Evolutionary conservation across 1,140 invertebrate genomes (phyloP).

Genomic region (Harpegnathos saltator): DNA sequence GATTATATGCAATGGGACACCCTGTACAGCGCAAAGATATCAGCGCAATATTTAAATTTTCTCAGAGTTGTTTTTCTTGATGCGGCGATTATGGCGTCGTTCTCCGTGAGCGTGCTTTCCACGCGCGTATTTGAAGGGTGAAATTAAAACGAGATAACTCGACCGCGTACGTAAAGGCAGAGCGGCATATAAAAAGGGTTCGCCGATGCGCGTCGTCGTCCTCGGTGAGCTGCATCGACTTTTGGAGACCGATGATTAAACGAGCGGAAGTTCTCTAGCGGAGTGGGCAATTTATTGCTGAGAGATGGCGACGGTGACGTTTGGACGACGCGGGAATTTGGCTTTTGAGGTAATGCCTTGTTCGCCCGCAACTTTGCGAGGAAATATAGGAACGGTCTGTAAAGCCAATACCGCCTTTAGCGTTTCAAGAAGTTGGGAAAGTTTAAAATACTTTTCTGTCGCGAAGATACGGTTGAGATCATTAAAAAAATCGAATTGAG

Average conservation of each 20-base stretch:
- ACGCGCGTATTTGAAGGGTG: background rate
- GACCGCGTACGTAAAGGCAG: no score
- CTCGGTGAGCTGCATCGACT: conserved; percentile 2
- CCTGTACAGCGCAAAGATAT: no score
- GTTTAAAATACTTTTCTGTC: no score
- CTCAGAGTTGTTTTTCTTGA: no score
- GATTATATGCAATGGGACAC: no score
- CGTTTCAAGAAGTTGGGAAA: conserved; percentile 1
- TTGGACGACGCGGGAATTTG: conserved; percentile 4
- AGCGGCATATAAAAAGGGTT: background rate
- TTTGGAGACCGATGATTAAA: conserved; percentile 10
- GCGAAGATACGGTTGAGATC: no score
- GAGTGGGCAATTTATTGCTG: conserved; percentile 15
- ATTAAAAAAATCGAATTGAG: background rate
- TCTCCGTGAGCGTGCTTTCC: no score
- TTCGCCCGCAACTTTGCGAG: background rate
- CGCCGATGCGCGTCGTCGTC: background rate
- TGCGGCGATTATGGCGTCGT: no score
- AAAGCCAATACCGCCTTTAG: background rate
- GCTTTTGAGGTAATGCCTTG: background rate
- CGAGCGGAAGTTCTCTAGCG: background rate
- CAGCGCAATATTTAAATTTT: no score
- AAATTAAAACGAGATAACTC: background rate
- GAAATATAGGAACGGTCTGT: background rate
- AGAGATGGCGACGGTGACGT: conserved; percentile 2